Percentiles rank a stretch among this genome's conserved stretches.
phyloP scores from a whole-genome alignment of 1,140 invertebrate genomes.

The Zaprionus kolodkinae region DNA sequence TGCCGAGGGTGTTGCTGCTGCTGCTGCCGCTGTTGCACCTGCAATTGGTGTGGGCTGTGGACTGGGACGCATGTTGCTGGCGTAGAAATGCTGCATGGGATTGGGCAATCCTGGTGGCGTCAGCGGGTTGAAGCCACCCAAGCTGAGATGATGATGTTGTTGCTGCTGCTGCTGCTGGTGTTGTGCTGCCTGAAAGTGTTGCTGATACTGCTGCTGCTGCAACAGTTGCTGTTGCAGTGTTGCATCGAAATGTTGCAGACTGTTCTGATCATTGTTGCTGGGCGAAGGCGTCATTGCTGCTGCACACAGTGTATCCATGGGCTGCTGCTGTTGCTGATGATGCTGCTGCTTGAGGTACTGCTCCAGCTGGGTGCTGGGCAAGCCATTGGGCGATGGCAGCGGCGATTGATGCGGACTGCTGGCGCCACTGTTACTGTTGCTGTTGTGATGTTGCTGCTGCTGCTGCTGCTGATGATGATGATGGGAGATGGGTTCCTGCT shows the following conservation, averaged over 20 bases:
- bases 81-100: conserved; percentile 83
- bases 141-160: conserved; percentile 68
- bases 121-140: conserved; percentile 83
- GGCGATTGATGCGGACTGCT: conserved; percentile 69
- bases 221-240: conserved; percentile 74
- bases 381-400: conserved; percentile 42
- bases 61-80: conserved; percentile 83
- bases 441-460: conserved; percentile 36
- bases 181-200: conserved; percentile 79
- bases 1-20: conserved; percentile 10
- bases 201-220: conserved; percentile 80
- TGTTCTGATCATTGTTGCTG: conserved; percentile 84
- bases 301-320: conserved; percentile 71
- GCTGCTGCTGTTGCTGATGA: conserved; percentile 58
- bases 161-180: conserved; percentile 60
- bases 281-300: conserved; percentile 84
- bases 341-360: conserved; percentile 76
- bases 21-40: conserved; percentile 8
- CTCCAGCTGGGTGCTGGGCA: conserved; percentile 60
- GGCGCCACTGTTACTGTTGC: conserved; percentile 50
- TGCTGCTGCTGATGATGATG: conserved; percentile 42
- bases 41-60: conserved; percentile 69
- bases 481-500: conserved; percentile 70
- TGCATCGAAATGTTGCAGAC: conserved; percentile 71
- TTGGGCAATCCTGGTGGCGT: conserved; percentile 85